Evolutionary conservation across 2,888 invertebrate species (phyloP), one percentile per base, ranked within the genome.

Genomic region (Drosophila phalerata): DNA sequence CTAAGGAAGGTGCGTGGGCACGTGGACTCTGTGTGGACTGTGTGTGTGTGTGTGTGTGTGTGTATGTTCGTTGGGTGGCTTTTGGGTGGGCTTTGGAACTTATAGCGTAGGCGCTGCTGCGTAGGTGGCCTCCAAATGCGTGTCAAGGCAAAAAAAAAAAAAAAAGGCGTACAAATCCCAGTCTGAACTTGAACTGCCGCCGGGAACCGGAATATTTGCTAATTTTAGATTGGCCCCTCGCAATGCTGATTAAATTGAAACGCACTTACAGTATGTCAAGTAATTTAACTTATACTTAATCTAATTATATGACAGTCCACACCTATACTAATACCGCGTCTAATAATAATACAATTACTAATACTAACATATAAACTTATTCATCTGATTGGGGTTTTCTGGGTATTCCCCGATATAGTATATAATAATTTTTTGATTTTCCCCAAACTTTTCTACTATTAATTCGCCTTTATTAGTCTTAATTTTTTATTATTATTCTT

Each of bases 101-200:
- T 45, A 22, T 10, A 37, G 48, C 22, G 22, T 34, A 40, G 43
- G 56, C 37, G 19, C 8, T 43, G 15, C 45, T 45, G 47, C 78
- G 69, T 69, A 69, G 74, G 69, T 15, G 68, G 53, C 71, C 68
- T 38, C 58, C 45, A 71, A 73, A 81, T 84, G 62, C 76, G 67
- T 86, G 86, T 81, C 88, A 88, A 79, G 88, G 79, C 70, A 65
- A 81, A 57, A n/a, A n/a, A n/a, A n/a, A n/a, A n/a, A n/a, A n/a
- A n/a, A n/a, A n/a, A 37, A 37, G n/a, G 53, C 61, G 69, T 48
- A 60, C 57, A 45, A 70, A 22, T 70, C 61, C 68, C 67, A 48
- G 61, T 49, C 71, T 84, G 85, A 84, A 84, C 84, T 84, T 84
- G 84, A 84, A 84, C 84, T 69, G 67, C 19, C 58, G 70, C 65